These are phyloP conservation scores for Pelobates cultripes DNA, from an alignment of 2,797 vertebrate species.

Conservation along the genomic window DNA sequence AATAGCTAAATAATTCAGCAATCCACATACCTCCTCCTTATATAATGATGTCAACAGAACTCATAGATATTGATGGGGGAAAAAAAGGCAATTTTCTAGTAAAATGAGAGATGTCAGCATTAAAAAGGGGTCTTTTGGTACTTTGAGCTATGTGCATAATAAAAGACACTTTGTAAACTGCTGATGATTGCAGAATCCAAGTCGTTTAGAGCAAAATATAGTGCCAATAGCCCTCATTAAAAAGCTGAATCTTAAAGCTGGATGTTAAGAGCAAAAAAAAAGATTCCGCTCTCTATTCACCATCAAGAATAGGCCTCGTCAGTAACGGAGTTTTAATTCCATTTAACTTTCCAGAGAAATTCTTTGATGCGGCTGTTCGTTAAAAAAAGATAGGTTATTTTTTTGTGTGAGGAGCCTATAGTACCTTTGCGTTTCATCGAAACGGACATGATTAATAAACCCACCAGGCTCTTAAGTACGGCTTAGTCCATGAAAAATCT, in stretches of 20 bases:
- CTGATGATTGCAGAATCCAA: neutral
- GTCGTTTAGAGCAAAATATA: neutral
- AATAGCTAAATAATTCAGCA: neutral
- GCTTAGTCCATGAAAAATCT: constrained; percentile 65
- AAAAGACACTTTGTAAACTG: neutral
- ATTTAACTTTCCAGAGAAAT: constrained; percentile 16
- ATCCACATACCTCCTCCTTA: neutral
- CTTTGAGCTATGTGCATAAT: neutral
- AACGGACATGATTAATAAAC: constrained; percentile 66
- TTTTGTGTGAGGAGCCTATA: constrained; percentile 62
- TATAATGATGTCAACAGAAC: neutral
- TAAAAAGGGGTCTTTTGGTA: neutral
- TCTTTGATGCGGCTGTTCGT: neutral
- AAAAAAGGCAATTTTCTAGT: accelerated
- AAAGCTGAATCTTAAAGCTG: neutral
- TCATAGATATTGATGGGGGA: neutral
- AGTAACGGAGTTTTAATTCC: constrained; percentile 35
- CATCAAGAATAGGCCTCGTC: neutral
- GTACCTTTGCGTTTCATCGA: constrained; percentile 62
- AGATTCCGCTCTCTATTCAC: neutral
- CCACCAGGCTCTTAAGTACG: constrained; percentile 54
- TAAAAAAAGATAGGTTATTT: constrained; percentile 60
- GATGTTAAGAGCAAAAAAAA: neutral
- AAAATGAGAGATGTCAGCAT: accelerated
- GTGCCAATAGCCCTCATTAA: neutral